Evolutionary conservation across 1,140 invertebrate genomes (phyloP).

Genomic region (Cepaea nemoralis): DNA sequence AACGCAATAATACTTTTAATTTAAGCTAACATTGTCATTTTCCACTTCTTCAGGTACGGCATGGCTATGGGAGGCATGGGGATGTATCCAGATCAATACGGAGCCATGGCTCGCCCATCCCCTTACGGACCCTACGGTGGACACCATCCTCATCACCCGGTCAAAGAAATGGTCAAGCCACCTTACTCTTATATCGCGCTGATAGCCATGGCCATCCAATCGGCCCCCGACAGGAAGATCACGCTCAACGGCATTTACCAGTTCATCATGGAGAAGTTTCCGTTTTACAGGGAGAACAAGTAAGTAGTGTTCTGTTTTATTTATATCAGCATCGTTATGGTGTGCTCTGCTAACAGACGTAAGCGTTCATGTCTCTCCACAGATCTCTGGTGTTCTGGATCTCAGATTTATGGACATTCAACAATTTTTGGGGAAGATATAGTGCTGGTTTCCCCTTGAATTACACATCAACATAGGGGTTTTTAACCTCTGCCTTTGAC

Average conservation of each 20-base stretch:
- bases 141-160: constrained; percentile 62
- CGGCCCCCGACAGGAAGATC: constrained; percentile 91
- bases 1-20: neutral
- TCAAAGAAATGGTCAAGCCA: constrained; percentile 82
- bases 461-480: too few species aligned
- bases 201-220: constrained; percentile 99
- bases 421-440: too few species aligned
- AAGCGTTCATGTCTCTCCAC: too few species aligned
- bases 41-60: constrained; percentile 51
- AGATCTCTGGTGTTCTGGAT: too few species aligned
- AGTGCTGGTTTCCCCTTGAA: too few species aligned
- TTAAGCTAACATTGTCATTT: too few species aligned
- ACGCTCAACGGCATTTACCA: constrained; percentile 98
- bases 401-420: too few species aligned
- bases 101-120: constrained; percentile 59
- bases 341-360: neutral
- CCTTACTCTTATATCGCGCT: constrained; percentile 98
- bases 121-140: constrained; percentile 72
- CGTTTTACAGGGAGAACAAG: constrained; percentile 92
- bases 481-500: too few species aligned
- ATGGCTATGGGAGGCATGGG: constrained; percentile 59
- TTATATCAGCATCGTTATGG: neutral
- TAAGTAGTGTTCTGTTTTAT: constrained; percentile 54
- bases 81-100: constrained; percentile 64
- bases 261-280: constrained; percentile 98